Evolutionary conservation across 2,888 invertebrate species (phyloP).

Genomic region (Xanthia icteritia): DNA sequence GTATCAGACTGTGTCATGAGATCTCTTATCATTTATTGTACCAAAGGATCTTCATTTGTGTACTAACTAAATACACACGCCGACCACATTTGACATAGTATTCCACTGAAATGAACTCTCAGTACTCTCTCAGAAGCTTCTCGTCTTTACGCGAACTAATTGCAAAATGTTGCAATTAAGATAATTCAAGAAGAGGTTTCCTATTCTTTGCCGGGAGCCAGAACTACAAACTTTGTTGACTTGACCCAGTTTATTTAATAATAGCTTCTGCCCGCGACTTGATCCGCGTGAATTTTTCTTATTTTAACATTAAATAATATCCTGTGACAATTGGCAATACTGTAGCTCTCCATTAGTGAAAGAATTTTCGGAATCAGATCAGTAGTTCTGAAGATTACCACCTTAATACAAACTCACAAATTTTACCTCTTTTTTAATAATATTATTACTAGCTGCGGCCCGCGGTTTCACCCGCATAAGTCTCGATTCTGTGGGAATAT

Average conservation of each 20-base stretch:
- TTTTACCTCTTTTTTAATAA: too few relatives aligned
- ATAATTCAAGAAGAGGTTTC: conserved; percentile 1
- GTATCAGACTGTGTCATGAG: neutral
- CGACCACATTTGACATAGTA: neutral
- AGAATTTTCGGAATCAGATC: too few relatives aligned
- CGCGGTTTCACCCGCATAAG: too few relatives aligned
- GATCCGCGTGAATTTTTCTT: too few relatives aligned
- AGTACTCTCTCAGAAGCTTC: neutral
- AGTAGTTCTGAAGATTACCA: too few relatives aligned
- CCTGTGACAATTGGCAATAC: too few relatives aligned
- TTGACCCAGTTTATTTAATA: neutral
- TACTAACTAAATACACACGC: neutral
- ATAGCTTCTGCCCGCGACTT: too few relatives aligned
- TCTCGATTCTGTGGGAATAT: too few relatives aligned
- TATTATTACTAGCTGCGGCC: too few relatives aligned
- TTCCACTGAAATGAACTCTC: neutral
- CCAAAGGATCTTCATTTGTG: neutral
- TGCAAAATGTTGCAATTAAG: neutral
- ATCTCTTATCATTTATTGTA: neutral
- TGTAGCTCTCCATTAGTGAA: too few relatives aligned
- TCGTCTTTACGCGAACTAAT: conserved; percentile 9
- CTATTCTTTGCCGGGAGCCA: neutral
- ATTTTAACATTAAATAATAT: too few relatives aligned
- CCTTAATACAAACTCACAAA: too few relatives aligned
- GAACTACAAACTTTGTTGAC: neutral